Evolutionary conservation across 1,140 invertebrate species (phyloP).

Genomic region (Drosophila watanabei): DNA sequence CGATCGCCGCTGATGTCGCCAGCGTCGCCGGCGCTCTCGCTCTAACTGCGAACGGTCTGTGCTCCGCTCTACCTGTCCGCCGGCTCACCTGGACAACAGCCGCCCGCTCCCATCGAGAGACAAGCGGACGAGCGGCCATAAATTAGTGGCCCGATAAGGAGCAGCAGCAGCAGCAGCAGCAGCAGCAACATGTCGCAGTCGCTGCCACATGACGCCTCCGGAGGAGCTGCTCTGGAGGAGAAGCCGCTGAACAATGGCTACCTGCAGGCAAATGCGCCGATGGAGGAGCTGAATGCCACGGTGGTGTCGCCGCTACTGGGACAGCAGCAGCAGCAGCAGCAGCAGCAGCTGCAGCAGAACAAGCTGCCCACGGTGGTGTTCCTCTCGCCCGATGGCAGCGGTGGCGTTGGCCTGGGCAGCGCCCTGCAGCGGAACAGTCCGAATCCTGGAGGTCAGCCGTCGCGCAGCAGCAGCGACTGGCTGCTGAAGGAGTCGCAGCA

Average conservation of each 20-base stretch:
- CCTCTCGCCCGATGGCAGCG: constrained; percentile 66
- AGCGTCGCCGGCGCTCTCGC: constrained; percentile 42
- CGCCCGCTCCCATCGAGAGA: neutral
- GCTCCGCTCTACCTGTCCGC: constrained; percentile 18
- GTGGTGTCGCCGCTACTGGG: constrained; percentile 66
- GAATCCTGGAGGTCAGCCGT: constrained; percentile 7
- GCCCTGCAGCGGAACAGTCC: constrained; percentile 52
- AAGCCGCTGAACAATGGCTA: constrained; percentile 74
- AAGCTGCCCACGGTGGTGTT: constrained; percentile 79
- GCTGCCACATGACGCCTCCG: constrained; percentile 10
- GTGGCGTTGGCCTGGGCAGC: constrained; percentile 56
- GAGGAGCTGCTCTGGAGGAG: constrained; percentile 16
- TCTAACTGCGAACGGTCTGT: constrained; percentile 36
- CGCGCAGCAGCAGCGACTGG: constrained; percentile 64
- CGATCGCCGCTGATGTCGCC: constrained; percentile 40
- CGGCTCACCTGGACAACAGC: constrained; percentile 2
- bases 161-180: constrained; percentile 7
- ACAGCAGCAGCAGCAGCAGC: constrained; percentile 32
- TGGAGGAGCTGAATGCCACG: constrained; percentile 62
- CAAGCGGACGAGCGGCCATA: constrained; percentile 22
- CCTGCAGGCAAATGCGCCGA: constrained; percentile 39
- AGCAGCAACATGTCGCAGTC: constrained; percentile 21
- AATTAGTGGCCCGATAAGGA: constrained; percentile 18
- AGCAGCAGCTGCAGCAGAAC: constrained; percentile 52
- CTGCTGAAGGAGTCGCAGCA: constrained; percentile 77